phyloP scores from a whole-genome alignment of 2,888 invertebrate species.

The Hemaris fuciformis region DNA sequence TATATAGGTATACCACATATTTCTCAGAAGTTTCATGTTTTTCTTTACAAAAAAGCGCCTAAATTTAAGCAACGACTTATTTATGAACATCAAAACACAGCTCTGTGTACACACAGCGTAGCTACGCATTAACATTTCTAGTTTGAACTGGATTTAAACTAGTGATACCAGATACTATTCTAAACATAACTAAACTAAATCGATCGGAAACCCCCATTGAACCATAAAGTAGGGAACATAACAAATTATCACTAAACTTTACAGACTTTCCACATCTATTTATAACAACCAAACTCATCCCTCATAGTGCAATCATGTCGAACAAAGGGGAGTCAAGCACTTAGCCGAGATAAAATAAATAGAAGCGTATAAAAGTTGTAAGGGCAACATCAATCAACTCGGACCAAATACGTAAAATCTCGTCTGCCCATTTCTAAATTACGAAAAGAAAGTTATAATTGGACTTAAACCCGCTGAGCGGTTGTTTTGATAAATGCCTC shows the following conservation, averaged over 20 bases:
- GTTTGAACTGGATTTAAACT: too few relatives aligned
- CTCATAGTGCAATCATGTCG: background rate
- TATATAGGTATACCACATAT: too few relatives aligned
- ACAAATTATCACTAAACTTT: background rate
- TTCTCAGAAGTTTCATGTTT: too few relatives aligned
- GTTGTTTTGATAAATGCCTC: constrained; percentile 11
- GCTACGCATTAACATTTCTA: too few relatives aligned
- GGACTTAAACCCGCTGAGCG: constrained; percentile 5
- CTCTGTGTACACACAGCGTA: too few relatives aligned
- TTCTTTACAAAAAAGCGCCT: too few relatives aligned
- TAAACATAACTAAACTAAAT: too few relatives aligned
- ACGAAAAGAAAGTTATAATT: constrained; percentile 14
- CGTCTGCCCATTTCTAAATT: constrained; percentile 10
- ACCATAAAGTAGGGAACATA: background rate
- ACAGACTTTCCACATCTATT: background rate
- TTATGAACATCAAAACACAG: too few relatives aligned
- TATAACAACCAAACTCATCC: background rate
- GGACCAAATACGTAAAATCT: constrained; percentile 11
- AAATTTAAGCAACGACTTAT: too few relatives aligned
- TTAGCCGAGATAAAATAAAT: background rate
- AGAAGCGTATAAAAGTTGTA: background rate
- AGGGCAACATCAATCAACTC: constrained; percentile 8
- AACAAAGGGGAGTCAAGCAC: constrained; percentile 20
- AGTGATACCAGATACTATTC: too few relatives aligned
- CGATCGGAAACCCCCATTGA: background rate